Evolutionary conservation across 2,113 vertebrate species (phyloP), one percentile per base, ranked within the genome.

Genomic region (Physeter macrocephalus): DNA sequence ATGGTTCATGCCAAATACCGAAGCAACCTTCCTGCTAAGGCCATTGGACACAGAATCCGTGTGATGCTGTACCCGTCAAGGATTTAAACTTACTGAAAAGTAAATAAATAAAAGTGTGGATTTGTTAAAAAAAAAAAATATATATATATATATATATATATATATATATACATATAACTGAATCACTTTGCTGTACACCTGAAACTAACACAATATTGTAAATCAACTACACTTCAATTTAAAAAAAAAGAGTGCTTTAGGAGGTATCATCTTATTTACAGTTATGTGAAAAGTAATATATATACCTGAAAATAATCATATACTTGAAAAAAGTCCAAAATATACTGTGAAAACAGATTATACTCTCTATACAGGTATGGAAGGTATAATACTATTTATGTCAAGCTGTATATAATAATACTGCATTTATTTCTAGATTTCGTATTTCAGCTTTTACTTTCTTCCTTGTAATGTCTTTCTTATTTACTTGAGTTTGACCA

Each of bases 401-500:
- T 89, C 6, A 46, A 86, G n/a, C 8, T 93, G 4, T 90, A 77
- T 82, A 61, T 75, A 61, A 46, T 66, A 84, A 95, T 59, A 84
- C 13, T 69, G 29, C 49, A 34, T 57, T 93, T 93, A 43, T 46
- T 94, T 72, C 72, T 57, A 93, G 29, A 83, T 23, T 8, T 46
- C 94, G 27, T 61, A 57, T 46, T 95, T 88, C 89, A 93, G 82
- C 59, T 85, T 83, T 93, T 71, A 80, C 59, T 75, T 59, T 74
- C 75, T 93, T 64, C 52, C 57, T 7, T 84, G n/a, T 77, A 95
- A 90, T 6, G 0, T 80, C 80, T 94, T 95, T 61, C 74, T 77
- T 74, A 80, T 75, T 66, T 95, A 84, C 57, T 90, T 46, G 34
- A 92, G 62, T 95, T 72, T 95, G 59, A 94, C 34, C 43, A 78